These are phyloP conservation scores for Suillia variegata DNA, from an alignment of 2,888 invertebrate species.

Conservation along the genomic window DNA sequence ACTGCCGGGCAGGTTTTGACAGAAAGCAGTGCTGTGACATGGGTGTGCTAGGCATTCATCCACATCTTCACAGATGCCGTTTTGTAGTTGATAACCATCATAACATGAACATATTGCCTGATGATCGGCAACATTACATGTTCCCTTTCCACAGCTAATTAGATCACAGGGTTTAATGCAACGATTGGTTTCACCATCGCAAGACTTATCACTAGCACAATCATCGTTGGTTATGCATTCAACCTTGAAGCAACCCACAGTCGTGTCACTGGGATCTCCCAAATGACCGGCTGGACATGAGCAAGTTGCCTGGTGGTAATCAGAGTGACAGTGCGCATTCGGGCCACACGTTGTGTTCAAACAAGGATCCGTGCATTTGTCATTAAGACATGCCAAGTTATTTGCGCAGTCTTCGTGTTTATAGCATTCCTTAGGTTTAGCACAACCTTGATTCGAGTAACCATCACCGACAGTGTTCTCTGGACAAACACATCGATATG, in stretches of 20 bases:
- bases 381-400: conserved; percentile 74
- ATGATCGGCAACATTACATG: conserved; percentile 76
- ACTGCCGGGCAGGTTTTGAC: conserved; percentile 79
- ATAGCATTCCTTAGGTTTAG: conserved; percentile 77
- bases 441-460: conserved; percentile 75
- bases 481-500: conserved; percentile 80
- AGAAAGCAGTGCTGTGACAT: conserved; percentile 78
- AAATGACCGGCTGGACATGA: conserved; percentile 80
- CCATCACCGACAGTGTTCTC: conserved; percentile 79
- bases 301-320: conserved; percentile 75
- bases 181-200: conserved; percentile 76
- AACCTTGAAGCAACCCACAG: conserved; percentile 85
- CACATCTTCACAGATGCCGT: conserved; percentile 76
- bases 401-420: conserved; percentile 76
- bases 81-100: conserved; percentile 72
- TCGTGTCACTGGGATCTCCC: conserved; percentile 78
- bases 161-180: conserved; percentile 83
- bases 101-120: conserved; percentile 75
- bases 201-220: conserved; percentile 76
- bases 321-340: conserved; percentile 76
- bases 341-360: conserved; percentile 73
- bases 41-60: conserved; percentile 80
- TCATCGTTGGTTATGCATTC: conserved; percentile 81
- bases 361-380: conserved; percentile 84
- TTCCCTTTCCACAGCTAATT: conserved; percentile 79